Evolutionary conservation across 2,797 vertebrate species (phyloP).

Genomic region (Serranus cabrilla): DNA sequence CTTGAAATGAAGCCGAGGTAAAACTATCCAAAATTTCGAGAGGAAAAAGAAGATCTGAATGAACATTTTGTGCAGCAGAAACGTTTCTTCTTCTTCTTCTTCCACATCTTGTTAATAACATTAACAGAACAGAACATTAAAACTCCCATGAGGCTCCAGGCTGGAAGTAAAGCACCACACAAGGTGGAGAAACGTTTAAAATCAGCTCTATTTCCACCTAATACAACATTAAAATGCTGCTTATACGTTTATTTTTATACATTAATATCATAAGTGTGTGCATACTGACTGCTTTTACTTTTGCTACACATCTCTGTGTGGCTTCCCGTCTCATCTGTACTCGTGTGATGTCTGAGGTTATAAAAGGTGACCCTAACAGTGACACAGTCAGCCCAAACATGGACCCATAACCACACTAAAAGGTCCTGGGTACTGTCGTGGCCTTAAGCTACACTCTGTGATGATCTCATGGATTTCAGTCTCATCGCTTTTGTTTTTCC

Average conservation of each 20-base stretch:
- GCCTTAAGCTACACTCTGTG: slow-evolving; percentile 46
- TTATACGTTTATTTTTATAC: not conserved
- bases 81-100: not conserved
- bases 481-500: slow-evolving; percentile 41
- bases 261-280: not conserved
- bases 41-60: not conserved
- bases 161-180: not conserved
- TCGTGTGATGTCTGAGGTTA: slow-evolving; percentile 20
- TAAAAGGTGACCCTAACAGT: slow-evolving; percentile 30
- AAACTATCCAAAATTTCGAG: not conserved
- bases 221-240: not conserved
- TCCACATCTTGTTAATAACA: not conserved
- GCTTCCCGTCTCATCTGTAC: not conserved
- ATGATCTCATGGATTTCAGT: slow-evolving; percentile 61
- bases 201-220: slow-evolving; percentile 1
- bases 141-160: not conserved
- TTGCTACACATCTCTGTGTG: not conserved
- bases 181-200: not conserved
- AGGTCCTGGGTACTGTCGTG: slow-evolving; percentile 29
- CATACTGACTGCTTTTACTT: not conserved
- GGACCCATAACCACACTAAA: slow-evolving; percentile 35
- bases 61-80: slow-evolving; percentile 1
- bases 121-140: not conserved
- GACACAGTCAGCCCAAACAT: slow-evolving; percentile 28
- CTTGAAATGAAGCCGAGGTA: not conserved